phyloP scores from a whole-genome alignment of 2,113 vertebrate species.

The Bombycilla garrulus region DNA sequence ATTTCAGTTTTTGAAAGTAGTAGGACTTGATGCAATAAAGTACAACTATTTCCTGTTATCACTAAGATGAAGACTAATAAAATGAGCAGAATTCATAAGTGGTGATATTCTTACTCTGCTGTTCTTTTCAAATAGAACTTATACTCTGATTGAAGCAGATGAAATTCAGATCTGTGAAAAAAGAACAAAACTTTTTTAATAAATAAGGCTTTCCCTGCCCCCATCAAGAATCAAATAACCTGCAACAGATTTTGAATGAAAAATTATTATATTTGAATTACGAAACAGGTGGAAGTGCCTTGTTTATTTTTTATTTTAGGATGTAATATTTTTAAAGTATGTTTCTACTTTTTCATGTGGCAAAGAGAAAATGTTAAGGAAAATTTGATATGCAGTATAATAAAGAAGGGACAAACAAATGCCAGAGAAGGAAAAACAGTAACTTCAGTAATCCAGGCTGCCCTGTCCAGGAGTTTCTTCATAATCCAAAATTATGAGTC shows the following conservation, averaged over 20 bases:
- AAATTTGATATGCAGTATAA: not conserved
- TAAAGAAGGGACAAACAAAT: not conserved
- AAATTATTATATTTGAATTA: not conserved
- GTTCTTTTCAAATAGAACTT: not conserved
- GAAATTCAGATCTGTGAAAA: not conserved
- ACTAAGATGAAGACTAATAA: not conserved
- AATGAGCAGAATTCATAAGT: not conserved
- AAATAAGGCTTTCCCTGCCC: not conserved
- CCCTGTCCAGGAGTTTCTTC: not conserved
- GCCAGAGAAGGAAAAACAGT: not conserved
- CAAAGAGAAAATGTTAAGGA: not conserved
- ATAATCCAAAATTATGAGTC: not conserved
- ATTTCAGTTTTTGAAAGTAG: not conserved
- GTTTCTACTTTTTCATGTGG: not conserved
- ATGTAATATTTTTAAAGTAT: not conserved
- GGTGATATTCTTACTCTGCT: not conserved
- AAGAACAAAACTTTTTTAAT: not conserved
- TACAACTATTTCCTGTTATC: not conserved
- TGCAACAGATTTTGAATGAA: not conserved
- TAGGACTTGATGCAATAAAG: not conserved
- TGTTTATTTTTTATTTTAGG: not conserved
- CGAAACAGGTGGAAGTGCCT: not conserved
- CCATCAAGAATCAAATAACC: not conserved
- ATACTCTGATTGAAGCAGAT: not conserved
- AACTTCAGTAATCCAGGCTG: not conserved